Base-by-base conservation (phyloP, 2,888 invertebrate genomes). In the Drosophila prostipennis region DNA sequence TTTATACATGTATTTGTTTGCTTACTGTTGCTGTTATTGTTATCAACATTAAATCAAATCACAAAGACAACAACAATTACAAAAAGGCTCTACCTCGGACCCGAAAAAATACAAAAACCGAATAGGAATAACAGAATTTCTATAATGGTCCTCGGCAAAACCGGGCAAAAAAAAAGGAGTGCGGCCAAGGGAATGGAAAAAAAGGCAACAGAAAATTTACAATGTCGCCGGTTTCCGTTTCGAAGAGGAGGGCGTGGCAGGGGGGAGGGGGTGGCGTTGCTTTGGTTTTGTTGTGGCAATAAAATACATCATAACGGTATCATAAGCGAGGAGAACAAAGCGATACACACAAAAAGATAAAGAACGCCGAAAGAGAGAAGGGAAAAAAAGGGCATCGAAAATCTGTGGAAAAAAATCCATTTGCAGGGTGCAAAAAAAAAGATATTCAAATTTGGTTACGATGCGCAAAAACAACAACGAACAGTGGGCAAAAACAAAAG, bases 231-330 rank as follows among this genome's bases (percentile, higher is more conserved):
- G 89, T 84, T 89, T 89, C 85, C 85, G 89, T 72, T 77, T 14
- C 42, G 42, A 19, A 36, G 36, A 32, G n/a, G 2, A 14, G 34
- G 26, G 26, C 36, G 19, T 37, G 34, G 32, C 34, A 63, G 48
- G 26, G 45, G 36, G 19, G 14, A 57, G 54, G 54, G 43, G 29
- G 46, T 55, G 43, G n/a, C 57, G 60, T 65, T 71, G 63, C 55
- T 80, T 84, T 76, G 84, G 81, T 78, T 86, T 78, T 86, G 89
- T 78, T 87, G 78, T 76, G 85, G 85, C 85, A 86, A 86, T 86
- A 86, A 86, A 86, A 89, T 86, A 86, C 89, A 86, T 86, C 89
- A 86, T 86, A 86, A 86, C 87, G 89, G 85, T 89, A 89, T 86
- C 89, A 86, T 89, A 85, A 85, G 87, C 87, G 82, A 61, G 73